Evolutionary conservation across 2,797 vertebrate species (phyloP).

Genomic region (Siniperca undulata): DNA sequence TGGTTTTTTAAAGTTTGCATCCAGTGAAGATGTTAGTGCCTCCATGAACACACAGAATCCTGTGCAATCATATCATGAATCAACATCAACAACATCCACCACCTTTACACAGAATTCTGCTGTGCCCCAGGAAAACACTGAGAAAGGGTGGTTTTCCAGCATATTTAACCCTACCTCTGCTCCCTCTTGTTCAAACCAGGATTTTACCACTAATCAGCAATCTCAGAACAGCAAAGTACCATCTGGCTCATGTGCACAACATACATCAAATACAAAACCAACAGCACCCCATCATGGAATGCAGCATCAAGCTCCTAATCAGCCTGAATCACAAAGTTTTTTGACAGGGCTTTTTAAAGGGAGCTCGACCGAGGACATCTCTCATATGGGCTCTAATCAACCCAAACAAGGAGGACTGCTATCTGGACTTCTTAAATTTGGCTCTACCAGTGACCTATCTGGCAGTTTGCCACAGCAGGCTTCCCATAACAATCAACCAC

Average conservation of each 20-base stretch:
- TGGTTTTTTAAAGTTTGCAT: constrained; percentile 82
- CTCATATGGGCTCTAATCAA: constrained; percentile 61
- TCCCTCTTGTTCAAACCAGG: constrained; percentile 63
- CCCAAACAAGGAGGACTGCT: constrained; percentile 82
- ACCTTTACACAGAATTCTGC: constrained; percentile 28
- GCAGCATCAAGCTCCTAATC: constrained; percentile 65
- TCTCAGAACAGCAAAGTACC: constrained; percentile 52
- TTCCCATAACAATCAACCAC: constrained; percentile 60
- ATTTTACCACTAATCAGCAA: constrained; percentile 50
- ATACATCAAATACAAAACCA: constrained; percentile 58
- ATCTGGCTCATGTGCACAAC: constrained; percentile 45
- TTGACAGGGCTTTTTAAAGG: constrained; percentile 82
- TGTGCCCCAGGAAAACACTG: constrained; percentile 64
- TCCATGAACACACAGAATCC: constrained; percentile 60
- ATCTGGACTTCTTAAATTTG: constrained; percentile 85
- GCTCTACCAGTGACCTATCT: constrained; percentile 75
- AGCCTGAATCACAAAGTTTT: constrained; percentile 71
- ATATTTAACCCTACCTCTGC: constrained; percentile 73
- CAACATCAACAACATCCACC: constrained; percentile 35
- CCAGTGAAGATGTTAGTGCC: constrained; percentile 75
- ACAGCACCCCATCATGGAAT: constrained; percentile 25
- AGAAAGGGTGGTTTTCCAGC: constrained; percentile 84
- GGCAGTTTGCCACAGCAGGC: constrained; percentile 58
- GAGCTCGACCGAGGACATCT: constrained; percentile 61
- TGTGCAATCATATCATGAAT: constrained; percentile 43